Base-by-base conservation (phyloP, 2,113 vertebrate species). In the Stegostoma tigrinum region DNA sequence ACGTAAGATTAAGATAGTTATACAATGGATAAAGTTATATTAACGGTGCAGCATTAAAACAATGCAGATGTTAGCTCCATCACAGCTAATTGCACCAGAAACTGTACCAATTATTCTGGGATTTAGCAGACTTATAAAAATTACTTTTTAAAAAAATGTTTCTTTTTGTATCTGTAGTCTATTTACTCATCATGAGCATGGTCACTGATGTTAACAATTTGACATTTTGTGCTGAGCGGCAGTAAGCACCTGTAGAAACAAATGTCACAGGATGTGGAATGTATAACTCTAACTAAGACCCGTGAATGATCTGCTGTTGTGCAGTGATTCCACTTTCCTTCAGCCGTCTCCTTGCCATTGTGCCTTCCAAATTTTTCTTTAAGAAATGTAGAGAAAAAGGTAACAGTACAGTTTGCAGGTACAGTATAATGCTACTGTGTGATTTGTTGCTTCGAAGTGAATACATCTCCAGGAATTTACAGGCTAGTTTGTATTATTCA, bases 11-110 rank as follows among this genome's bases (percentile, higher is more conserved):
- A 93, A 66, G 61, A 6, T 67, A 61, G 61, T 93, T 93, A 93
- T 93, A 93, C 89, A 93, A 93, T 93, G 61, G 89, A 30, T 93
- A 66, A 48, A 93, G 30, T 93, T 90, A 64, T 90, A 90, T 90
- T 67, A 93, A 66, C 67, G 89, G 89, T 15, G 61, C 34, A n/a
- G n/a, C 0, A 42, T 93, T 38, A 93, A 93, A 67, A 61, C 66
- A 93, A 93, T 93, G 66, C 89, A 93, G 89, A 93, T 93, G 89
- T 64, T 93, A 93, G 89, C 34, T 64, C 89, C 34, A 38, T 93
- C 89, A 93, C 61, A 93, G 61, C 89, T 93, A 93, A 93, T 93
- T 93, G 61, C 34, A 93, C 61, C n/a, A 66, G 89, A 66, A 34
- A 17, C 61, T 67, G 89, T 93, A n/a, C 34, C 89, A 93, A 93